Base-by-base conservation (phyloP, 2,888 invertebrate species). In the Hipparchia sbordonii region DNA sequence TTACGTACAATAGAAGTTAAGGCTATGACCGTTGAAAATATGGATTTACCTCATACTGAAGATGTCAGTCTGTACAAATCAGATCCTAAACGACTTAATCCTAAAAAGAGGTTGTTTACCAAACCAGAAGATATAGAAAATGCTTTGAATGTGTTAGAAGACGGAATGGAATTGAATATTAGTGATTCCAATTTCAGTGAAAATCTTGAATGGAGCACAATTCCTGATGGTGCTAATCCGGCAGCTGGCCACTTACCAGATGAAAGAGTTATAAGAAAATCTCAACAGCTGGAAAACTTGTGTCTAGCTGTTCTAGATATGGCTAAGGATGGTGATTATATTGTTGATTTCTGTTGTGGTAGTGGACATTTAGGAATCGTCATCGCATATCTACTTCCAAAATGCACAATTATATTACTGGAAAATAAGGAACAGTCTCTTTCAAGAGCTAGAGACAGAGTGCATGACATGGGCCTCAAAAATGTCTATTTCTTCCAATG, bases 281-380 rank as follows among this genome's bases (percentile, higher is more conserved):
- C 96, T 54, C 96, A 98, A 79, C 99, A 99, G 84, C 86, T 99
- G 57, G 97, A 98, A 87, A 98, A 97, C 86, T 92, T 99, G 79
- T 96, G 96, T 23, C 95, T 96, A 81, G 96, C 97, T 51, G 96
- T 97, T 0, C 85, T 96, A n/a, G 94, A 95, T 71, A 89, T 98
- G 72, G 96, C 97, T 0, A 94, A 94, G 79, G 86, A 94, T 0
- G 95, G 95, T 0, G 95, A 97, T 81, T 89, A 95, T 13, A 97
- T 99, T 79, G 97, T 99, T 0, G 99, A 99, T 87, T 99, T 99
- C 89, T 99, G 99, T 86, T 97, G 98, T 82, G 99, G 99, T 2
- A 97, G 98, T 81, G 99, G 99, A 0, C 98, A 99, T 89, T 93
- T 99, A 73, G 99, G 98, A 0, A 97, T 99, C 76, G 87, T 98